A percentile compares a stretch with the other conserved stretches of the same genome.
These are phyloP conservation scores for Brenthis daphne DNA, from an alignment of 2,888 invertebrate genomes.

Conservation along the genomic window DNA sequence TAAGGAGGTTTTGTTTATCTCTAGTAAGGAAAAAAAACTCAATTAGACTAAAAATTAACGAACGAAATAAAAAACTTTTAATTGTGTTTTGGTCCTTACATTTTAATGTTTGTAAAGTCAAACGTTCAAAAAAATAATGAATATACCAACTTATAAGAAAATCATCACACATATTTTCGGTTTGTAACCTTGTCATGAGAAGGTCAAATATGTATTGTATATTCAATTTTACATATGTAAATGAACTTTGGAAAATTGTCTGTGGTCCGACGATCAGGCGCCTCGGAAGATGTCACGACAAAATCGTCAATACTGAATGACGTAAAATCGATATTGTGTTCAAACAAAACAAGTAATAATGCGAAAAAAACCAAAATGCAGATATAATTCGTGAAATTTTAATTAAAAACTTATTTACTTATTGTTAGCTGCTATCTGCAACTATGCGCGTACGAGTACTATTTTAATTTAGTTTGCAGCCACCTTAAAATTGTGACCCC, in stretches of 20 bases:
- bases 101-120: no score
- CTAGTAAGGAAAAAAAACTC: no score
- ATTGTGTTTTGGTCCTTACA: no score
- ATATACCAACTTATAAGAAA: neutral
- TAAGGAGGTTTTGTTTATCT: no score
- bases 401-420: constrained; percentile 6
- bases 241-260: constrained; percentile 33
- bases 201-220: constrained; percentile 1
- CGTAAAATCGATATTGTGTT: constrained; percentile 15
- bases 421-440: neutral
- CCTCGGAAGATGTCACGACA: constrained; percentile 26
- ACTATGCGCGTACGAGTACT: no score
- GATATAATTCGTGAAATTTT: constrained; percentile 1
- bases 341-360: neutral
- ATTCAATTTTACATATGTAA: constrained; percentile 38
- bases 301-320: constrained; percentile 9
- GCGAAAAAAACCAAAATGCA: constrained; percentile 6
- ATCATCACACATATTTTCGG: neutral
- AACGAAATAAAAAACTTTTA: no score
- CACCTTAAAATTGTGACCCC: no score
- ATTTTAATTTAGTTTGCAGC: no score
- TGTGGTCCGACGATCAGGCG: constrained; percentile 43
- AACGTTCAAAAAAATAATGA: neutral
- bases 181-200: constrained; percentile 12
- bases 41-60: no score